These are phyloP conservation scores for Saxidomus purpurata DNA, from an alignment of 1,140 invertebrate species.

Conservation along the genomic window DNA sequence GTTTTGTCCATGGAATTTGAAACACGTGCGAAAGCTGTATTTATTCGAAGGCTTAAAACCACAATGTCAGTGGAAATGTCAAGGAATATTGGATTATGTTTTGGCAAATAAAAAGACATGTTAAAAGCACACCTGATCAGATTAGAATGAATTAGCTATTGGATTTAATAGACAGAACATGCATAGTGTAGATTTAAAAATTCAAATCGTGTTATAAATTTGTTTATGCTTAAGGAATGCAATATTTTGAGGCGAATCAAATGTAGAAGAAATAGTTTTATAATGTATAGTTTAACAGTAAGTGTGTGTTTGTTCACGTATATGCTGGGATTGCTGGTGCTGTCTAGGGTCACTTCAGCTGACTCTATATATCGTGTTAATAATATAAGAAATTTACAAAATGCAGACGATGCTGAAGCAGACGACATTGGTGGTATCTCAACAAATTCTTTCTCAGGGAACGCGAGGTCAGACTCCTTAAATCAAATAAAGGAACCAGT, in stretches of 20 bases:
- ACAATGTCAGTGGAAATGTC: neutral
- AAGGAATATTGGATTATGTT: neutral
- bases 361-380: neutral
- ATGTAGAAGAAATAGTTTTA: slow-evolving; percentile 28
- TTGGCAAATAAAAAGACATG: slow-evolving; percentile 10
- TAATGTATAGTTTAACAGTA: slow-evolving; percentile 12
- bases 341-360: neutral
- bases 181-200: neutral
- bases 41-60: neutral
- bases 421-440: neutral
- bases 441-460: neutral
- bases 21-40: neutral
- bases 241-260: slow-evolving; percentile 27
- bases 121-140: slow-evolving; percentile 2
- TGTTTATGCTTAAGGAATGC: slow-evolving; percentile 42
- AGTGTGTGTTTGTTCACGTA: slow-evolving; percentile 15
- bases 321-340: neutral
- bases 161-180: neutral
- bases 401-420: neutral
- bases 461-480: neutral
- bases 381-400: slow-evolving; percentile 7
- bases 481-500: neutral
- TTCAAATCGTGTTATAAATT: neutral
- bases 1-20: slow-evolving; percentile 27
- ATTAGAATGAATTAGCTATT: slow-evolving; percentile 24